phyloP scores from a whole-genome alignment of 2,113 vertebrate species.

The Aplodontia rufa region DNA sequence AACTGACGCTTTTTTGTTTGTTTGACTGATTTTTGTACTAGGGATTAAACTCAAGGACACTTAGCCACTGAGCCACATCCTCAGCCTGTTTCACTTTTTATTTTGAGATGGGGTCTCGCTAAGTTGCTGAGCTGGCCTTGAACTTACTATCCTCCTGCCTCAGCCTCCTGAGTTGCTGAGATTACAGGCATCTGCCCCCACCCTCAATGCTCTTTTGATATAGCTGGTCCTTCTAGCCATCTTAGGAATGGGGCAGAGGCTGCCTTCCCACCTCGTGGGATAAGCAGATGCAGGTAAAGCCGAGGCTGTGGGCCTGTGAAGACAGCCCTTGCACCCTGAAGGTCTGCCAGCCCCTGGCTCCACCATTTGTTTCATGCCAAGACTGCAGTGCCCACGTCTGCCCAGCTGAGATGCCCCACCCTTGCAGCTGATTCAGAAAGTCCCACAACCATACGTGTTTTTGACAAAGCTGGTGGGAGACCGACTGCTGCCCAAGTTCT shows the following conservation, averaged over 20 bases:
- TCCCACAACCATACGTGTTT: accelerated
- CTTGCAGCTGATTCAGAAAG: neutral
- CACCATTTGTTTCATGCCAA: accelerated
- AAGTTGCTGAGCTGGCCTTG: too few species aligned
- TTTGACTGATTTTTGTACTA: too few species aligned
- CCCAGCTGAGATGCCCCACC: neutral
- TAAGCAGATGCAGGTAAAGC: neutral
- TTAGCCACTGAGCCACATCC: too few species aligned
- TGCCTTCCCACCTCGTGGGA: neutral
- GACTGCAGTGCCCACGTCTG: accelerated
- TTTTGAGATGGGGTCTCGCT: too few species aligned
- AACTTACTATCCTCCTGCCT: too few species aligned
- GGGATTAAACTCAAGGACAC: too few species aligned
- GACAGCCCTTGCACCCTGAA: neutral
- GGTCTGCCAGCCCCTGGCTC: neutral
- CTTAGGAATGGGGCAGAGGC: accelerated
- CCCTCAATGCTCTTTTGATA: too few species aligned
- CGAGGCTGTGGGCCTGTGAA: neutral
- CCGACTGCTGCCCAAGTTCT: neutral
- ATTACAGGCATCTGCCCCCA: too few species aligned
- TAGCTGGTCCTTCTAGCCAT: accelerated
- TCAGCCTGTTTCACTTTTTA: too few species aligned
- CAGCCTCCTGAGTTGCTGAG: too few species aligned
- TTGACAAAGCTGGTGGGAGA: neutral
- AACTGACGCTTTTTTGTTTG: too few species aligned